Evolutionary conservation across 2,113 vertebrate genomes (phyloP), one percentile per base, ranked within the genome.

Genomic region (Toxotes chatareus): DNA sequence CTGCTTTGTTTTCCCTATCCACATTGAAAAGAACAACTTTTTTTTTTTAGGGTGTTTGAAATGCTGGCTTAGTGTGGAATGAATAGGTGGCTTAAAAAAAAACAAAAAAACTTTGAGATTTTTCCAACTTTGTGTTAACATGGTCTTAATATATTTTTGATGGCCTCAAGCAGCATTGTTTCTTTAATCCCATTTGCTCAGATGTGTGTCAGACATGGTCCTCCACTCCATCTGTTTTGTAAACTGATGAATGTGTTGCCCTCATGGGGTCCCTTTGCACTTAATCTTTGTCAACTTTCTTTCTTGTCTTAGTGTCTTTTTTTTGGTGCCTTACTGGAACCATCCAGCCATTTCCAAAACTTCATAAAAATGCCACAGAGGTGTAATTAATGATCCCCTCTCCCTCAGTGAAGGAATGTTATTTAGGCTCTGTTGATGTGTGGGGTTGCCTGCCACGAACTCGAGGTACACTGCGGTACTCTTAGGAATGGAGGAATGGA

Each of bases 301-400:
- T 88, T 81, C 44, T 51, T 81, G 56, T 49, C n/a, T 31, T 64
- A 72, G 46, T 27, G 27, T 27, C 27, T 27, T 79, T 53, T 56
- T 21, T 47, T 65, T 76, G 1, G 42, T 44, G 46, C 69, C 74
- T 62, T 64, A 75, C 77, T 72, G 82, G 68, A 87, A 78, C 85
- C 66, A 79, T 85, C 75, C 51, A 47, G 61, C 76, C 72, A 46
- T 89, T 90, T 86, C 68, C 79, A 69, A 79, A 87, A 69, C 76
- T 53, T 76, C 83, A 87, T 89, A 87, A 92, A 88, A 88, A 72
- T 64, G 80, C 84, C 86, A 88, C 63, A 66, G 76, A 70, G 49
- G 49, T 74, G 73, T 73, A 86, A 89, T 92, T 88, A 92, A 91
- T 82, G 87, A 84, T 85, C 83, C n/a, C 38, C 64, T 72, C 64